A percentile compares a stretch with the other conserved stretches of the same genome.
phyloP scores from a whole-genome alignment of 2,113 vertebrate genomes.

The Castor canadensis region DNA sequence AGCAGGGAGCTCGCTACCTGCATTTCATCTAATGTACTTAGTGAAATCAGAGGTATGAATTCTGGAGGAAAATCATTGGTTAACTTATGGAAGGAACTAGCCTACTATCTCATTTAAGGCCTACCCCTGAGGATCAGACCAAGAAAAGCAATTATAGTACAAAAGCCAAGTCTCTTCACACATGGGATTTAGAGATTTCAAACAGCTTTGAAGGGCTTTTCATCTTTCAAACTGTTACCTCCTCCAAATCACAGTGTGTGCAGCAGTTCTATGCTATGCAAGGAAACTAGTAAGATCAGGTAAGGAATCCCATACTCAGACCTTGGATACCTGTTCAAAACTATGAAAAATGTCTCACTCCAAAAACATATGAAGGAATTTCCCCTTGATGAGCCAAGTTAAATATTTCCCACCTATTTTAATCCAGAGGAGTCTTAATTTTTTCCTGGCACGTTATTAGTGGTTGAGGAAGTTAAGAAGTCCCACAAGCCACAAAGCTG shows the following conservation, averaged over 20 bases:
- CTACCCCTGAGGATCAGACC: neutral
- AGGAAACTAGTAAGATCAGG: neutral
- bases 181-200: neutral
- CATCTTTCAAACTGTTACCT: slow-evolving; percentile 3
- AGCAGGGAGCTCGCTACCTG: slow-evolving; percentile 2
- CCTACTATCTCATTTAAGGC: neutral
- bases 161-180: neutral
- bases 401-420: neutral
- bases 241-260: neutral
- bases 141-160: slow-evolving; percentile 42
- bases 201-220: neutral
- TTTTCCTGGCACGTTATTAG: neutral
- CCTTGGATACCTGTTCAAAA: neutral
- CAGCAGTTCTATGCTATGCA: neutral
- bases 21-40: neutral
- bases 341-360: neutral
- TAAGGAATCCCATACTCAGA: neutral
- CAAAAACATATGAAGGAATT: neutral
- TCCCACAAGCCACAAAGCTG: neutral
- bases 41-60: neutral
- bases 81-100: neutral
- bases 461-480: neutral
- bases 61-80: neutral
- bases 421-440: neutral
- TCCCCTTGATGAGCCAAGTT: neutral